phyloP scores from a whole-genome alignment of 2,797 vertebrate species.

The Falco novaeseelandiae region DNA sequence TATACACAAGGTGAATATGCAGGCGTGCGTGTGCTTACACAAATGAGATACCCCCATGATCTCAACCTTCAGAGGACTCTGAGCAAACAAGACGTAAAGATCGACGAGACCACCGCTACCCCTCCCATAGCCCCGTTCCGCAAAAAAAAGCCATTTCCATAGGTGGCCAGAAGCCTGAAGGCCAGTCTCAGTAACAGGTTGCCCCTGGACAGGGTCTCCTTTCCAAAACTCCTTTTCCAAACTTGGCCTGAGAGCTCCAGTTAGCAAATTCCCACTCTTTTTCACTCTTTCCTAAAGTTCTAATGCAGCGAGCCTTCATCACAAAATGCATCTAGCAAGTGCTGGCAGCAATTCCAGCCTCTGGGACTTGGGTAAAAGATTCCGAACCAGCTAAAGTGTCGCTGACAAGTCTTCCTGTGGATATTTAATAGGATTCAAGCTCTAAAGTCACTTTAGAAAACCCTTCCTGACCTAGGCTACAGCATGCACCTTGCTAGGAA shows the following conservation, averaged over 20 bases:
- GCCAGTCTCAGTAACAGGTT: background rate
- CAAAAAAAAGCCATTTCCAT: background rate
- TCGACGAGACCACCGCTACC: fast-evolving
- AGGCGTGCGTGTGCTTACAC: background rate
- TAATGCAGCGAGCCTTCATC: background rate
- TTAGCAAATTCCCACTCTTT: background rate
- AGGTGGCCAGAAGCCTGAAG: background rate
- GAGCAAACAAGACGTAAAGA: background rate
- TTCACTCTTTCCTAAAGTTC: background rate
- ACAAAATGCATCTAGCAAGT: background rate
- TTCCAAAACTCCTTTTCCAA: background rate
- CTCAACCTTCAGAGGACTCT: background rate
- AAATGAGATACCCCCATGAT: background rate
- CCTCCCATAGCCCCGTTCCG: background rate
- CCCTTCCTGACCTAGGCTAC: background rate
- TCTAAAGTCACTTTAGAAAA: background rate
- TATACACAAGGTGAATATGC: background rate
- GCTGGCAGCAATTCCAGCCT: background rate
- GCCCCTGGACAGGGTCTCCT: background rate
- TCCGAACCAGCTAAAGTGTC: background rate
- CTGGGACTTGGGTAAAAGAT: background rate
- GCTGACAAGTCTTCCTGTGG: background rate
- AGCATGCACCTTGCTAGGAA: background rate
- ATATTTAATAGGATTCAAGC: background rate
- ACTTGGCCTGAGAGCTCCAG: background rate